These are phyloP conservation scores for Papilio polytes DNA, from an alignment of 1,140 invertebrate genomes.

Conservation along the genomic window DNA sequence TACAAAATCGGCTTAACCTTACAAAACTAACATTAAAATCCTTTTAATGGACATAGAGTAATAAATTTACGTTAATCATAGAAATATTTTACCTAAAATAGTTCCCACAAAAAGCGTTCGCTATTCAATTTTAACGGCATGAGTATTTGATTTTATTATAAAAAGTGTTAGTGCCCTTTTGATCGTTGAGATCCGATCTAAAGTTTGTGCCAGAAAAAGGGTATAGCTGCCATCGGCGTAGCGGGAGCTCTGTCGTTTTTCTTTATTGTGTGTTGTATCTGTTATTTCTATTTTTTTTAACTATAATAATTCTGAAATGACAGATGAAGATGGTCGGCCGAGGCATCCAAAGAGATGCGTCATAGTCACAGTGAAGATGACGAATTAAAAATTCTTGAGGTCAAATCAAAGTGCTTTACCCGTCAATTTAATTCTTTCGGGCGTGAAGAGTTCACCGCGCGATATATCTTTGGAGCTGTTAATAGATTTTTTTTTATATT, in stretches of 20 bases:
- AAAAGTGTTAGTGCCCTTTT: slow-evolving; percentile 58
- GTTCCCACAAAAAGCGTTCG: slow-evolving; percentile 64
- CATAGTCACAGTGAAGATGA: slow-evolving; percentile 52
- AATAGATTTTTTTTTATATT: slow-evolving; percentile 15
- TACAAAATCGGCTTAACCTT: slow-evolving; percentile 56
- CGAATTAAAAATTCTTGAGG: slow-evolving; percentile 48
- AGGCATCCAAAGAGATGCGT: slow-evolving; percentile 55
- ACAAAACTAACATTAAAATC: slow-evolving; percentile 75
- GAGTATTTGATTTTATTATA: slow-evolving; percentile 56
- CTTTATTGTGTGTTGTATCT: slow-evolving; percentile 47
- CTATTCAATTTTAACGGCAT: slow-evolving; percentile 73
- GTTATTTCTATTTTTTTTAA: slow-evolving; percentile 55
- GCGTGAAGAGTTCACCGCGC: slow-evolving; percentile 32
- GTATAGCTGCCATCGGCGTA: slow-evolving; percentile 69
- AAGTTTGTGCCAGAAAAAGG: slow-evolving; percentile 75
- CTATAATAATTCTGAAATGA: slow-evolving; percentile 72
- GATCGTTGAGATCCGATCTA: slow-evolving; percentile 72
- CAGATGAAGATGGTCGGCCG: slow-evolving; percentile 76
- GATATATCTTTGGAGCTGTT: slow-evolving; percentile 24
- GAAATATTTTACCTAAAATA: slow-evolving; percentile 73
- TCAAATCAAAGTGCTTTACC: slow-evolving; percentile 45
- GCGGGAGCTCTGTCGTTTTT: slow-evolving; percentile 72
- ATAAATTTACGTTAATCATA: slow-evolving; percentile 79
- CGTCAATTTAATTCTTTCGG: slow-evolving; percentile 35
- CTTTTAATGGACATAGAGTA: slow-evolving; percentile 65